Evolutionary conservation across 1,140 invertebrate genomes (phyloP), one percentile per base, ranked within the genome.

Genomic region (Ectropis grisescens): DNA sequence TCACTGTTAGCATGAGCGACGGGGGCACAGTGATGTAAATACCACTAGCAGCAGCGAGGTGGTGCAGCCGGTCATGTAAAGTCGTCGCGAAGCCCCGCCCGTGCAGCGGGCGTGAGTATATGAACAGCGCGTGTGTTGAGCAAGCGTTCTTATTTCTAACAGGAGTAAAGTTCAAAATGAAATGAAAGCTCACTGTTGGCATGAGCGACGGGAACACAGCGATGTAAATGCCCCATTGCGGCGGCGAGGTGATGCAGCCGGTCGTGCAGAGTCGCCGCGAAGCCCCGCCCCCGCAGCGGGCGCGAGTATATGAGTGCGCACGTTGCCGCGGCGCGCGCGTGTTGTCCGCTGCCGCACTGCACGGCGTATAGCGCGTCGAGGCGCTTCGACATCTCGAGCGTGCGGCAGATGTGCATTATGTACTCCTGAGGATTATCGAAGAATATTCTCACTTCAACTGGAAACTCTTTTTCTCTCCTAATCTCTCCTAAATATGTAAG

Each of bases 301-400:
- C 85, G 74, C 1, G 85, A 68, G 57, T 91, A 92, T 56, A 92
- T 88, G 38, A 86, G 83, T 5, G 90, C 89, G 47, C 90, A 92
- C 0, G 90, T 90, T 71, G 92, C 90, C 0, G 90, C 86, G 0
- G 91, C 90, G 35, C 91, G 81, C 2, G 91, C 82, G 33, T 86
- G 85, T 66, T 92, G 90, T 5, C 85, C 85, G 47, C 89, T 86
- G 11, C 87, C 86, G 2, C 87, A 60, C 56, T 93, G 91, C 22
- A 92, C 47, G 29, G 89, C 85, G 71, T 92, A 91, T 1, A 93
- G 65, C 2, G 85, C 86, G 43, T 91, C 84, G 1, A 90, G 59
- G 1, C 87, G 83, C 30, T 86, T 84, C 12, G 84, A 85, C 45
- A 83, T 84, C 42, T 91, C 89, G 33, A 92, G 67, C 35, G 86